phyloP scores from a whole-genome alignment of 2,797 vertebrate species.

The Capromys pilorides region DNA sequence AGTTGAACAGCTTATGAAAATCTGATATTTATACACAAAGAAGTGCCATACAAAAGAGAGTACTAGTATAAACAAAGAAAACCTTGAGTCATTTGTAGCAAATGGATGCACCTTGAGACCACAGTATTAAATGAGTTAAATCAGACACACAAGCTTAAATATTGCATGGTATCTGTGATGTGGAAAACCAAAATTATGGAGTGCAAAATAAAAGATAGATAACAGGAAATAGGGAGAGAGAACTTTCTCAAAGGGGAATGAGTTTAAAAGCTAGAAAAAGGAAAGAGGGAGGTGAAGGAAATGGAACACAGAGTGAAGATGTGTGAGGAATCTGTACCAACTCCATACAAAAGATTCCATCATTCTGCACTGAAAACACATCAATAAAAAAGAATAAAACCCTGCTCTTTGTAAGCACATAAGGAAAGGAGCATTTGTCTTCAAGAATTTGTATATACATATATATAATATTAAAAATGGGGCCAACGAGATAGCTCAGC shows the following conservation, averaged over 20 bases:
- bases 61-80: neutral
- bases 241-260: neutral
- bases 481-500: too few relatives aligned
- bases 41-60: neutral
- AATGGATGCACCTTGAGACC: neutral
- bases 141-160: neutral
- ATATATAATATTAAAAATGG: too few relatives aligned
- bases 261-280: neutral
- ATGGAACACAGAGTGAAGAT: neutral
- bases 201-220: neutral
- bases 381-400: neutral
- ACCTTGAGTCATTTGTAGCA: neutral
- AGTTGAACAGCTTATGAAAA: neutral
- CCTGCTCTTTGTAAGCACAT: neutral
- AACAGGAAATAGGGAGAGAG: neutral
- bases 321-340: neutral
- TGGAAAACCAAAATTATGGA: neutral
- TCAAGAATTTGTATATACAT: neutral
- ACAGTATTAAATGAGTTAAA: neutral
- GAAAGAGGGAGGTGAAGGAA: neutral
- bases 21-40: neutral
- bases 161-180: neutral
- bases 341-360: neutral
- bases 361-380: neutral
- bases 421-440: conserved; percentile 12